phyloP scores from a whole-genome alignment of 2,113 vertebrate species.

The Scartelaos histophorus region DNA sequence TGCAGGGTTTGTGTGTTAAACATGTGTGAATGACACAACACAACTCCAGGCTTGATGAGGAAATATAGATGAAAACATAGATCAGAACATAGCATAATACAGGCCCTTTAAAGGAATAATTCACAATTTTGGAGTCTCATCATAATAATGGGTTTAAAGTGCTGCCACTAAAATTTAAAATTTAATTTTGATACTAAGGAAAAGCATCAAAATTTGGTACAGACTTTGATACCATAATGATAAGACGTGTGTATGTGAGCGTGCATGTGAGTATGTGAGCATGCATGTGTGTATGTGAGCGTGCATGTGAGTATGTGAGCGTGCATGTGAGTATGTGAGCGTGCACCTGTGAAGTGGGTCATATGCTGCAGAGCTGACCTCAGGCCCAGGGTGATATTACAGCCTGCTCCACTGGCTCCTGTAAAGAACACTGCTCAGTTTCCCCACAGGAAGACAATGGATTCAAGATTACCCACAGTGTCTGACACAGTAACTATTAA shows the following conservation, averaged over 20 bases:
- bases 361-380: constrained; percentile 46
- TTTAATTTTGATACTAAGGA: too few species aligned
- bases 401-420: constrained; percentile 48
- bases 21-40: too few species aligned
- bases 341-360: constrained; percentile 27
- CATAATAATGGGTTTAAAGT: too few species aligned
- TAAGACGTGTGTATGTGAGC: not conserved
- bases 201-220: too few species aligned
- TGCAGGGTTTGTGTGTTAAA: too few species aligned
- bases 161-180: too few species aligned
- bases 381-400: constrained; percentile 64
- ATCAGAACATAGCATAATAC: too few species aligned
- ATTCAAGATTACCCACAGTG: constrained; percentile 3
- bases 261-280: constrained; percentile 25
- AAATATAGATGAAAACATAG: too few species aligned
- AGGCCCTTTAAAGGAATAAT: too few species aligned
- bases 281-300: constrained; percentile 2
- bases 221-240: too few species aligned
- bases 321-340: constrained; percentile 25
- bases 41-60: too few species aligned
- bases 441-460: constrained; percentile 21
- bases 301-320: not conserved
- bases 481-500: constrained; percentile 17
- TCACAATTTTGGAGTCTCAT: too few species aligned
- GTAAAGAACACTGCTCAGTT: constrained; percentile 15